Conservation (phyloP, 2,113 vertebrate genomes). For the Stictonetta naevosa region DNA sequence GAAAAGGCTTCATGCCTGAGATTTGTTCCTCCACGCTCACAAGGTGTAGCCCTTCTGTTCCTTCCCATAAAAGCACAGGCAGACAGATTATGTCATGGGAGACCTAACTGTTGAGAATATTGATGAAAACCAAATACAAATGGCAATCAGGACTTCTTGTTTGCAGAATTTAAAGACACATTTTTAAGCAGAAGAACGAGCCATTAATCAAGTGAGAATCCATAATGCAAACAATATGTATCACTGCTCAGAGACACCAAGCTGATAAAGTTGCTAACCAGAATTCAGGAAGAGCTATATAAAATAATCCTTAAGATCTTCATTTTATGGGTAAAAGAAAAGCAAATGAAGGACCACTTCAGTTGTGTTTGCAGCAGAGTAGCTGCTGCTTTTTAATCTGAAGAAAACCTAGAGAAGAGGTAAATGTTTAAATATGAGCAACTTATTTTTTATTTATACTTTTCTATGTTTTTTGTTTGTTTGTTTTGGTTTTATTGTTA, state of each 20-base stretch:
- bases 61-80: background rate
- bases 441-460: background rate
- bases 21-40: background rate
- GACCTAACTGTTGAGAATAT: background rate
- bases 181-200: background rate
- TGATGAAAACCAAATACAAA: background rate
- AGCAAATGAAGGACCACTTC: background rate
- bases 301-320: background rate
- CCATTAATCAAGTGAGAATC: constrained; percentile 3
- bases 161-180: constrained; percentile 4
- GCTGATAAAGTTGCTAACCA: background rate
- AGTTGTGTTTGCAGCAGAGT: background rate
- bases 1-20: background rate
- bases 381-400: background rate
- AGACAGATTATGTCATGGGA: background rate
- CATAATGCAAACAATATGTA: background rate
- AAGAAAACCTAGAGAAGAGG: background rate
- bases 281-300: background rate
- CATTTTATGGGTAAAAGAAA: background rate
- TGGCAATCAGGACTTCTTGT: background rate
- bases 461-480: background rate
- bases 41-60: background rate
- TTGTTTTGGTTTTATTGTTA: too few species aligned
- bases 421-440: background rate
- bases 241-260: background rate